phyloP scores from a whole-genome alignment of 2,113 vertebrate genomes.

The Myanophis thanlyinensis region DNA sequence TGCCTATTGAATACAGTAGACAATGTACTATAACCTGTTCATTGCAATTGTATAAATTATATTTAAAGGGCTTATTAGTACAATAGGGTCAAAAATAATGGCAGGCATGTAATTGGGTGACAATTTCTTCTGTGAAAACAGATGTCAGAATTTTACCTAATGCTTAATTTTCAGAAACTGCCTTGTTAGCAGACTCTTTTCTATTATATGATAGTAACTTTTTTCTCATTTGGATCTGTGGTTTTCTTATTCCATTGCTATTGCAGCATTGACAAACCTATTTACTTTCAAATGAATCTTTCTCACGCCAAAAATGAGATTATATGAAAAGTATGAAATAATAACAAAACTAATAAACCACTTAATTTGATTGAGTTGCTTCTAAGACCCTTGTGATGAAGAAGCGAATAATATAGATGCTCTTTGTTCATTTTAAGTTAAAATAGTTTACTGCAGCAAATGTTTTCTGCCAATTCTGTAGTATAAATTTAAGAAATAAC shows the following conservation, averaged over 20 bases:
- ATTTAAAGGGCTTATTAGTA: background rate
- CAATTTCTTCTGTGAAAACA: conserved; percentile 10
- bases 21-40: background rate
- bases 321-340: conserved; percentile 18
- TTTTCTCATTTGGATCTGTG: background rate
- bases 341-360: accelerated
- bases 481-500: background rate
- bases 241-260: background rate
- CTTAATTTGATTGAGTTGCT: background rate
- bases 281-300: background rate
- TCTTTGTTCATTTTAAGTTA: background rate
- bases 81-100: background rate
- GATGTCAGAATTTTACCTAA: background rate
- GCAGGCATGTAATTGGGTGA: background rate
- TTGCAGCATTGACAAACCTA: background rate
- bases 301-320: background rate
- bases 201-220: background rate
- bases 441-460: background rate
- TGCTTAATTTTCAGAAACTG: conserved; percentile 24
- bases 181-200: background rate
- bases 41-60: background rate
- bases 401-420: background rate
- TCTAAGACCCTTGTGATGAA: background rate
- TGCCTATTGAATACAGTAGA: background rate
- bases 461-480: background rate